Conservation (phyloP, 2,797 vertebrate species). For the Melanotaenia trifasciata region DNA sequence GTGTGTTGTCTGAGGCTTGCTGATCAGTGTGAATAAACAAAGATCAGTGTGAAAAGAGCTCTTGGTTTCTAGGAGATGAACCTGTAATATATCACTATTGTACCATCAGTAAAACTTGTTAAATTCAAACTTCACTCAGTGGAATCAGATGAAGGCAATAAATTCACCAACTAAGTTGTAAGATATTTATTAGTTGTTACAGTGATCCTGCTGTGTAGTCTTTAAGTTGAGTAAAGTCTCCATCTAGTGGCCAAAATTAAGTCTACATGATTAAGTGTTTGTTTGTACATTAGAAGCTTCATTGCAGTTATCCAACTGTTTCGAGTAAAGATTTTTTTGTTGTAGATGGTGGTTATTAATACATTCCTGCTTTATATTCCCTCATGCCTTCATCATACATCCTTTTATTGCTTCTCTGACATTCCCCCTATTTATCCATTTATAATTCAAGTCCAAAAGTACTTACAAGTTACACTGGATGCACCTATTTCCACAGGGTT, state of each 20-base stretch:
- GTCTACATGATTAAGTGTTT: background rate
- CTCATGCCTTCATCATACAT: conserved; percentile 5
- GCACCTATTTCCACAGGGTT: conserved; percentile 81
- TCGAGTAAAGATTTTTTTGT: background rate
- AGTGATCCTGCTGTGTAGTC: background rate
- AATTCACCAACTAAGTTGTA: background rate
- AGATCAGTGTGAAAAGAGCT: background rate
- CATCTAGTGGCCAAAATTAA: conserved; percentile 69
- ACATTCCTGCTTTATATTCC: conserved; percentile 10
- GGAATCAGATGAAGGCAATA: background rate
- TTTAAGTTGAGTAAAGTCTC: conserved; percentile 40
- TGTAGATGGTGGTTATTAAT: background rate
- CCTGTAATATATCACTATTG: background rate
- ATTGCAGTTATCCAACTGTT: background rate
- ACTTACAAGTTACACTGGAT: background rate
- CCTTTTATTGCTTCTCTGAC: background rate
- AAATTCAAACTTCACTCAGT: background rate
- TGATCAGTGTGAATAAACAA: background rate
- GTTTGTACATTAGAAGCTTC: background rate
- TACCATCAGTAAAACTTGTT: background rate
- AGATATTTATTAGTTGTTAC: too few relatives aligned
- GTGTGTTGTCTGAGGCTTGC: too few relatives aligned
- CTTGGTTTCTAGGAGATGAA: background rate
- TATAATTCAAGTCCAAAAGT: background rate
- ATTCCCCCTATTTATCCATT: background rate